phyloP scores from a whole-genome alignment of 1,140 invertebrate species.

The Myzus persicae region DNA sequence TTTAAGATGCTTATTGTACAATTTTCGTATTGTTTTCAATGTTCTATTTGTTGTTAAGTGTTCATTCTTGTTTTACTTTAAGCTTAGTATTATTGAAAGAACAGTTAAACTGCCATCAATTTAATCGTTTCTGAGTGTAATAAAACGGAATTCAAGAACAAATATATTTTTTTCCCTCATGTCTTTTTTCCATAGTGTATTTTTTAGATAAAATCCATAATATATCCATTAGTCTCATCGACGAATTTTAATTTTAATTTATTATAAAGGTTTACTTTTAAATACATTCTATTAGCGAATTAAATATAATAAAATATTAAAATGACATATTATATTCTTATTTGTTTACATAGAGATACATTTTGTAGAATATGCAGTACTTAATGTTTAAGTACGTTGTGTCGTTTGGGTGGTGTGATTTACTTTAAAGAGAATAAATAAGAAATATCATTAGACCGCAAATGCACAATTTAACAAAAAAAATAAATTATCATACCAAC shows the following conservation, averaged over 20 bases:
- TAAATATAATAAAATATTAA: constrained; percentile 23
- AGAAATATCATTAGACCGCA: background rate
- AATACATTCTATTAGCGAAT: constrained; percentile 33
- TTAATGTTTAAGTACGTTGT: background rate
- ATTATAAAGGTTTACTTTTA: constrained; percentile 32
- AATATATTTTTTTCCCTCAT: constrained; percentile 59
- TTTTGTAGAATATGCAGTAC: background rate
- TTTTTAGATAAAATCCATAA: background rate
- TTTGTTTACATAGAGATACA: background rate
- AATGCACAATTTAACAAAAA: background rate
- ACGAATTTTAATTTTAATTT: constrained; percentile 37
- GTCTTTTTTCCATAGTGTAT: constrained; percentile 21
- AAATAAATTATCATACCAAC: background rate
- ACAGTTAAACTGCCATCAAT: constrained; percentile 58
- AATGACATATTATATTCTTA: background rate
- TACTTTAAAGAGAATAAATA: background rate
- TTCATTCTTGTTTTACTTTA: constrained; percentile 55
- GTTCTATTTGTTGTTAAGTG: constrained; percentile 57
- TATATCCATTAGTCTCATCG: constrained; percentile 27
- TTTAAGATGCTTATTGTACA: constrained; percentile 52
- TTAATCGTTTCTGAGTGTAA: constrained; percentile 56
- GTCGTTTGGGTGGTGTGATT: background rate
- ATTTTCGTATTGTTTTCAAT: constrained; percentile 57
- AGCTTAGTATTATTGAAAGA: constrained; percentile 54
- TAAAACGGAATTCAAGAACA: constrained; percentile 54